These are phyloP conservation scores for Drosophila busckii DNA, from an alignment of 1,140 invertebrate genomes.

Conservation along the genomic window DNA sequence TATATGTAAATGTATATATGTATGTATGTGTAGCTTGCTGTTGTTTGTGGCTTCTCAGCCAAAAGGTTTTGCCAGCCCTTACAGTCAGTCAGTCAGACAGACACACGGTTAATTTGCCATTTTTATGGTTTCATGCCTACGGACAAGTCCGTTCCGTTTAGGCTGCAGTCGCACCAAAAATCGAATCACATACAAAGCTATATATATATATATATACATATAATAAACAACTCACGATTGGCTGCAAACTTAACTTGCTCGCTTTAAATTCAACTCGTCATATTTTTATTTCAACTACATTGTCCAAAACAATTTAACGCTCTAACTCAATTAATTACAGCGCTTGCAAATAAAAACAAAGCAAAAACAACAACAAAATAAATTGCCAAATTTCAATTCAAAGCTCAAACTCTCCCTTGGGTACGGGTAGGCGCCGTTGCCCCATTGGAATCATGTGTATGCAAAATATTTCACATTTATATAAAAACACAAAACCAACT, in stretches of 20 bases:
- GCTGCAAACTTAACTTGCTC: neutral
- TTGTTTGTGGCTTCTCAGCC: slow-evolving; percentile 64
- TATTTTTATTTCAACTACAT: too few species aligned
- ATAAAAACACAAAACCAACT: slow-evolving; percentile 22
- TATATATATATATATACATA: slow-evolving; percentile 1
- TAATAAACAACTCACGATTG: neutral
- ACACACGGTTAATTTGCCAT: slow-evolving; percentile 68
- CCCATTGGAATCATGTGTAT: slow-evolving; percentile 25
- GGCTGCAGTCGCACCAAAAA: slow-evolving; percentile 39
- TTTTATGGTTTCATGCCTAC: slow-evolving; percentile 75
- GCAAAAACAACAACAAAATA: slow-evolving; percentile 11
- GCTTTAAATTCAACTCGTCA: too few species aligned
- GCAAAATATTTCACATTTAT: slow-evolving; percentile 43
- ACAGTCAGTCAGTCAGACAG: slow-evolving; percentile 6
- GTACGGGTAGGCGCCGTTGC: too few species aligned
- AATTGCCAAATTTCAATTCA: slow-evolving; percentile 54
- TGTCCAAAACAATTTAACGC: too few species aligned
- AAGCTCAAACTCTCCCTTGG: slow-evolving; percentile 40
- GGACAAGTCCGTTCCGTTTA: too few species aligned
- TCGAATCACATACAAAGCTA: slow-evolving; percentile 26
- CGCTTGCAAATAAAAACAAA: slow-evolving; percentile 7
- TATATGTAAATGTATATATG: slow-evolving; percentile 4
- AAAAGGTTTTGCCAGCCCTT: slow-evolving; percentile 45
- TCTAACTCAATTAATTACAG: neutral
- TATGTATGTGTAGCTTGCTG: slow-evolving; percentile 15